Evolutionary conservation across 2,888 invertebrate genomes (phyloP).

Genomic region (Ligdia adustata): DNA sequence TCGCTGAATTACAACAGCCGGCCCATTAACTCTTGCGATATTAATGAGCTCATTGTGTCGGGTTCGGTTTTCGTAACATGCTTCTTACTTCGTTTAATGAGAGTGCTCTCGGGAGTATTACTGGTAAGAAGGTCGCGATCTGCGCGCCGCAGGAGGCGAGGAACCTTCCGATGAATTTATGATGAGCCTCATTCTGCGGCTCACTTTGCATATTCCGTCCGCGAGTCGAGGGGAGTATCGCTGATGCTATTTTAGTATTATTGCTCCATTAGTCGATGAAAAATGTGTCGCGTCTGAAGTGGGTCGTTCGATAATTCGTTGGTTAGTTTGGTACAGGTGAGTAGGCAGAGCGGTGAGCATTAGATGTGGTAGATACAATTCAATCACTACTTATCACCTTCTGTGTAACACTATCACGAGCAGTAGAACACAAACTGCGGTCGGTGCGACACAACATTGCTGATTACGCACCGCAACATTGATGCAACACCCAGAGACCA

Average conservation of each 20-base stretch:
- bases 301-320: too few species aligned
- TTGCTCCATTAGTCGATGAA: constrained; percentile 10
- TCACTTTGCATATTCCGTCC: constrained; percentile 16
- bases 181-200: constrained; percentile 14
- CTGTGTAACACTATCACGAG: too few species aligned
- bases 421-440: too few species aligned
- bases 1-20: constrained; percentile 43
- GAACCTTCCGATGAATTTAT: constrained; percentile 11
- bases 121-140: neutral
- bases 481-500: too few species aligned
- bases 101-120: constrained; percentile 12
- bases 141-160: neutral
- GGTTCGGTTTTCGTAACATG: constrained; percentile 20
- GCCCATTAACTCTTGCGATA: constrained; percentile 38
- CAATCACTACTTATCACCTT: too few species aligned
- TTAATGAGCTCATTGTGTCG: constrained; percentile 33
- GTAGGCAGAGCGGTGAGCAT: too few species aligned
- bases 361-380: too few species aligned
- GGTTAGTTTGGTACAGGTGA: too few species aligned
- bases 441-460: too few species aligned
- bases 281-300: constrained; percentile 5
- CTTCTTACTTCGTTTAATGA: constrained; percentile 24
- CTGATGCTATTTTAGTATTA: constrained; percentile 19
- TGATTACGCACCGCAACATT: too few species aligned
- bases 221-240: constrained; percentile 10